These are phyloP conservation scores for Drosophila tristis DNA, from an alignment of 1,140 invertebrate species.

Conservation along the genomic window DNA sequence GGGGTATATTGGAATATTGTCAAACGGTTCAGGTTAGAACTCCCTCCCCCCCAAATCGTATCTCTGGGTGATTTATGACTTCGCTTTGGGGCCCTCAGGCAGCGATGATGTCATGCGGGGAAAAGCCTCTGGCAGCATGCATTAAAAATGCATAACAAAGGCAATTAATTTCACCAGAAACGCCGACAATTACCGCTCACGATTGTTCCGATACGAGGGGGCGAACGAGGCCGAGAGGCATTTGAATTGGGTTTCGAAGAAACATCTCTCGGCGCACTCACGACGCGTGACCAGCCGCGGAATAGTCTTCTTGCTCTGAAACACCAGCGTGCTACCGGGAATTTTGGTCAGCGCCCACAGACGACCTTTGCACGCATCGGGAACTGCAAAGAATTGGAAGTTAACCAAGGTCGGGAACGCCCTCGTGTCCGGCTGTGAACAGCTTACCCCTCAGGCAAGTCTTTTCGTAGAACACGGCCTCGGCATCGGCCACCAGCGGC, in stretches of 20 bases:
- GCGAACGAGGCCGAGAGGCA: constrained; percentile 85
- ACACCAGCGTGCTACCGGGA: constrained; percentile 85
- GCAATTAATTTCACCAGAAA: constrained; percentile 61
- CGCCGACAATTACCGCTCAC: constrained; percentile 68
- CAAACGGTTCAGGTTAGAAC: too few relatives aligned
- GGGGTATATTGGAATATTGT: neutral
- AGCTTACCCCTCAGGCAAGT: constrained; percentile 82
- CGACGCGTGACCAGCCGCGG: constrained; percentile 83
- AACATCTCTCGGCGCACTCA: constrained; percentile 85
- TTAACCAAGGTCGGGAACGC: constrained; percentile 19
- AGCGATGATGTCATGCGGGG: constrained; percentile 59
- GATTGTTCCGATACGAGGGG: constrained; percentile 80
- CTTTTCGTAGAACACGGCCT: constrained; percentile 85
- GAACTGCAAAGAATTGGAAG: constrained; percentile 63
- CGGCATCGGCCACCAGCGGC: constrained; percentile 80
- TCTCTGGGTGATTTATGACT: constrained; percentile 50
- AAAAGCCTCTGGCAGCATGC: constrained; percentile 52
- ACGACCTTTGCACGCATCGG: constrained; percentile 79
- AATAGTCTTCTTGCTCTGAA: constrained; percentile 84
- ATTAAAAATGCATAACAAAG: constrained; percentile 65
- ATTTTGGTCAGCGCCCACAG: constrained; percentile 85
- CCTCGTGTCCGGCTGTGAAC: constrained; percentile 20
- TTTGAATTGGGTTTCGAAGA: constrained; percentile 84
- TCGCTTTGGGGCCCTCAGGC: constrained; percentile 9
- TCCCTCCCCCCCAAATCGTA: neutral